Percentiles rank a stretch among this genome's conserved stretches.
These are phyloP conservation scores for Hyposoter didymator DNA, from an alignment of 2,888 invertebrate species.

Conservation along the genomic window DNA sequence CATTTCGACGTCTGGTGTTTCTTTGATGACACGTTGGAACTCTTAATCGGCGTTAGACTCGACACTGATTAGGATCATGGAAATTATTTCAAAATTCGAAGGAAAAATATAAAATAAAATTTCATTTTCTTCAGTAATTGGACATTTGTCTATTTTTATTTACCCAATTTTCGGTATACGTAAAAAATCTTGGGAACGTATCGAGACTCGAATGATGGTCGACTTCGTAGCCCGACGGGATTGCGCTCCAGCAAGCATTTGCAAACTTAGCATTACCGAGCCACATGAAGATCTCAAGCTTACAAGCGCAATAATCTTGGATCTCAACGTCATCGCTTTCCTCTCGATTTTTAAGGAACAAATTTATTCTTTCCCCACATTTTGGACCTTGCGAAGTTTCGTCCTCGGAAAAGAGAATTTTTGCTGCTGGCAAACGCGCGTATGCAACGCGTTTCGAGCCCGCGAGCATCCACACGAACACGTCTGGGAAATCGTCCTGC, in stretches of 20 bases:
- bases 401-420: slow-evolving; percentile 85
- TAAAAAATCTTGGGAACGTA: slow-evolving; percentile 78
- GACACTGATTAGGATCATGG: neutral
- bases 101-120: neutral
- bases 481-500: slow-evolving; percentile 86
- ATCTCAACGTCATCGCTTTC: slow-evolving; percentile 51
- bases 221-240: slow-evolving; percentile 80
- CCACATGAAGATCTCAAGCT: slow-evolving; percentile 81
- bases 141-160: neutral
- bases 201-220: slow-evolving; percentile 72
- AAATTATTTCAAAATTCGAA: neutral
- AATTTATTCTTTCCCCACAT: slow-evolving; percentile 84
- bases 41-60: neutral
- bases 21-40: too few species aligned
- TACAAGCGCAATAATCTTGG: slow-evolving; percentile 77
- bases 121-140: neutral
- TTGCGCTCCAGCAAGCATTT: slow-evolving; percentile 78
- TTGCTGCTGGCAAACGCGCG: slow-evolving; percentile 84
- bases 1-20: too few species aligned
- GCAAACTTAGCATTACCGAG: slow-evolving; percentile 78
- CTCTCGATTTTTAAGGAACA: slow-evolving; percentile 76
- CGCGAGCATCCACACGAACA: slow-evolving; percentile 86
- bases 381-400: slow-evolving; percentile 84
- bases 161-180: slow-evolving; percentile 78
- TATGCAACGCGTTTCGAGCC: slow-evolving; percentile 86